Evolutionary conservation across 2,113 vertebrate genomes (phyloP), one percentile per base, ranked within the genome.

Genomic region (Scatophagus argus): DNA sequence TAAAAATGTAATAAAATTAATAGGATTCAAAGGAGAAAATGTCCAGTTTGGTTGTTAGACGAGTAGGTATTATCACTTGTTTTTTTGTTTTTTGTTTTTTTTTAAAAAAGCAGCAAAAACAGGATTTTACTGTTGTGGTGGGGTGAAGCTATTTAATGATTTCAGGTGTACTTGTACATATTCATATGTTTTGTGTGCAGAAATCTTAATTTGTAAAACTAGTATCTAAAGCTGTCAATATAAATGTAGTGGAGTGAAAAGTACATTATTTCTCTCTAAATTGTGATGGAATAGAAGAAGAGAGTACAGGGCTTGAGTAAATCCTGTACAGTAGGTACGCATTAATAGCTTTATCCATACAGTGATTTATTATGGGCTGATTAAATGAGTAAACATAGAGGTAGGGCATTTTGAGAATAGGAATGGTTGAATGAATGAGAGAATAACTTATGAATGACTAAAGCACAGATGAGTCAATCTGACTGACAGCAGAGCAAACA

Each of bases 401-500:
- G 36, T 34, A 52, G 7, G 17, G 3, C 23, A 32, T 36, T 72
- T 19, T 7, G 41, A 58, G 61, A 17, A 11, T 5, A 23, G 1
- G 23, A 36, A n/a, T 51, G 44, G 16, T 31, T 66, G 61, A 67
- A 39, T 56, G 51, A 61, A 60, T 21, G 9, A 36, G 32, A 27
- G n/a, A 62, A 59, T 31, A 65, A 56, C 49, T 60, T 60, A 63
- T 54, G 43, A 69, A 49, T 31, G 63, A 74, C 54, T n/a, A 34
- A 43, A 13, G 27, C 19, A 29, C 21, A 38, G n/a, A 27, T 32
- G 59, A 66, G 52, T 59, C 27, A 36, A 44, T 11, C 31, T 83
- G 76, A 82, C 32, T 82, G 75, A 61, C 81, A 73, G 72, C 34
- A 13, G 34, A 72, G 76, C 9, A 65, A 41, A 55, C 16, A 56